Evolutionary conservation across 2,797 vertebrate genomes (phyloP).

Genomic region (Lutjanus campechanus): DNA sequence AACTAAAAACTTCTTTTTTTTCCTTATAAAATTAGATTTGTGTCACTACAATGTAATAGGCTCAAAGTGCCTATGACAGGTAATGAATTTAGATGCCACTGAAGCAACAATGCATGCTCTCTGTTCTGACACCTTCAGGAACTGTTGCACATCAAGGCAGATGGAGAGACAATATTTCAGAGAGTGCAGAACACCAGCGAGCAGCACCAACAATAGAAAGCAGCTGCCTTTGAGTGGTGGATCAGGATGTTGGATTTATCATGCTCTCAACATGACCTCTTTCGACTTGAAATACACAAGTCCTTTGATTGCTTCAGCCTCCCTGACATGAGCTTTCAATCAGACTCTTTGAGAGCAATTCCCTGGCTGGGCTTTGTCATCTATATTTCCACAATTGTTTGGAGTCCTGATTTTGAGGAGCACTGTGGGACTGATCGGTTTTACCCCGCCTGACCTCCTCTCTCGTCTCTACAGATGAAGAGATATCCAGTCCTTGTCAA

Average conservation of each 20-base stretch:
- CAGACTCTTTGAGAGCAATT: constrained; percentile 77
- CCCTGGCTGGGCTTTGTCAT: constrained; percentile 73
- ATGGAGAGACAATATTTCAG: constrained; percentile 39
- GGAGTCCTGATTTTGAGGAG: constrained; percentile 75
- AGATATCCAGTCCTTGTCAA: constrained; percentile 46
- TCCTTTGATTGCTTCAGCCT: constrained; percentile 78
- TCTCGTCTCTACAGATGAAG: constrained; percentile 56
- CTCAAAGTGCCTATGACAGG: constrained; percentile 47
- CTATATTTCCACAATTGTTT: constrained; percentile 77
- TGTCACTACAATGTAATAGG: constrained; percentile 28
- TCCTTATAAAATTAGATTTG: constrained; percentile 50
- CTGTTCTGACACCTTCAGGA: constrained; percentile 42
- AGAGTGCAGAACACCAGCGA: constrained; percentile 39
- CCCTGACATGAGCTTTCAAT: constrained; percentile 81
- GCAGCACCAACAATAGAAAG: constrained; percentile 53
- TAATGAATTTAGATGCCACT: constrained; percentile 66
- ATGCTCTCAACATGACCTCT: constrained; percentile 72
- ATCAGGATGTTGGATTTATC: constrained; percentile 74
- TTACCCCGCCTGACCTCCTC: constrained; percentile 58
- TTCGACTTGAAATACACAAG: constrained; percentile 79
- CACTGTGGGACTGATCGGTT: constrained; percentile 65
- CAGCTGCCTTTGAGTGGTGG: constrained; percentile 56
- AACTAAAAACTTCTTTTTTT: constrained; percentile 29
- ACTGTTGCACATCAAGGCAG: constrained; percentile 43
- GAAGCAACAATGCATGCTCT: constrained; percentile 48